A percentile compares a stretch with the other conserved stretches of the same genome.
These are phyloP conservation scores for Sphenodon punctatus DNA, from an alignment of 2,797 vertebrate genomes.

Conservation along the genomic window DNA sequence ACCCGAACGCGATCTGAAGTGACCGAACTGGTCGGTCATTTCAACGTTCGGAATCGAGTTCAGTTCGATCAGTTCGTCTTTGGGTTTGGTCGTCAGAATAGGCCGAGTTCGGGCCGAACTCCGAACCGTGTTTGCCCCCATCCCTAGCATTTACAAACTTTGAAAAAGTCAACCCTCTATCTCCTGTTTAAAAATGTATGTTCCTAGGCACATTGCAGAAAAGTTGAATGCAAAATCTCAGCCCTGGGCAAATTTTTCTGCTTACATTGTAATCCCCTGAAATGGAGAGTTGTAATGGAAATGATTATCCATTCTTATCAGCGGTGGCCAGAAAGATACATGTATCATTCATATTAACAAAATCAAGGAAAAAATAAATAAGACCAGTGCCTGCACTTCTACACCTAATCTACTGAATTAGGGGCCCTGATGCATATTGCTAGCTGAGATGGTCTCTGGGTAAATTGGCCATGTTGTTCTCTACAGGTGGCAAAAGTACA, in stretches of 20 bases:
- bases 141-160: too few species aligned
- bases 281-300: conserved; percentile 5
- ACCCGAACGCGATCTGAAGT: too few species aligned
- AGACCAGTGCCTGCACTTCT: conserved; percentile 6
- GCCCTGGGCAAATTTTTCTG: background rate
- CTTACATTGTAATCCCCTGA: background rate
- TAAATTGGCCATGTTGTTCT: background rate
- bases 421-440: background rate
- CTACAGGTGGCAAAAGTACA: background rate
- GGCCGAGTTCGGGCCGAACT: too few species aligned
- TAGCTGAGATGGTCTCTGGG: background rate
- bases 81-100: too few species aligned
- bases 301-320: background rate
- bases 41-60: too few species aligned
- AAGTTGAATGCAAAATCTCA: background rate
- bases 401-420: conserved; percentile 10
- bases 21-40: too few species aligned
- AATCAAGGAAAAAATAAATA: background rate
- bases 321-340: background rate
- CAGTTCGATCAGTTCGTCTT: too few species aligned
- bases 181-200: background rate
- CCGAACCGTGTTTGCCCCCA: too few species aligned
- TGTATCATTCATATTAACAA: conserved; percentile 9
- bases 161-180: background rate
- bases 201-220: background rate